Percentiles rank a stretch among this genome's conserved stretches.
phyloP scores from a whole-genome alignment of 1,140 invertebrate species.

The Drosophila novamexicana region DNA sequence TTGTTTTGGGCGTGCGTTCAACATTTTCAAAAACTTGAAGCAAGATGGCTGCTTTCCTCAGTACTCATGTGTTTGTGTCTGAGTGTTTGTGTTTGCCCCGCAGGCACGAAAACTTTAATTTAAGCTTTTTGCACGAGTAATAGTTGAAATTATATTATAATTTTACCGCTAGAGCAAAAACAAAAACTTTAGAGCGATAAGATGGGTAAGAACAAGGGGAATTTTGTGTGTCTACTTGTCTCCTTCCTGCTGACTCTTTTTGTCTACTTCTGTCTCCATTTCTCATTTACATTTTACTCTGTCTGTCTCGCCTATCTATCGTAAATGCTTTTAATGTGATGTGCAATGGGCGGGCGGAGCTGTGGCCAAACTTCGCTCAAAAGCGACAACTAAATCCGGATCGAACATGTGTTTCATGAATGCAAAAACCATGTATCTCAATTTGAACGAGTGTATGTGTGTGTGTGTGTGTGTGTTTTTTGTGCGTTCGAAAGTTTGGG shows the following conservation, averaged over 20 bases:
- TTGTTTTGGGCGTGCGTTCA: conserved; percentile 53
- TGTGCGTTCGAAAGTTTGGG: conserved; percentile 25
- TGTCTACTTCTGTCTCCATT: conserved; percentile 11
- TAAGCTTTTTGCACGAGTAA: conserved; percentile 73
- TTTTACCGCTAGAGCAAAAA: conserved; percentile 58
- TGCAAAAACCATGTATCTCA: conserved; percentile 70
- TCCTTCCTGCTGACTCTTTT: not conserved
- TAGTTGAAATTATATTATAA: conserved; percentile 78
- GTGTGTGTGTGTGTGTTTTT: conserved; percentile 16
- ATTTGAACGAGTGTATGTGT: conserved; percentile 9
- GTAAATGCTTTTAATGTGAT: conserved; percentile 71
- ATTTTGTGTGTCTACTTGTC: conserved; percentile 16
- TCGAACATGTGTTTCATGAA: conserved; percentile 65
- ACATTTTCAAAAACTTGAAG: conserved; percentile 71
- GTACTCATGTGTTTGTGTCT: conserved; percentile 13
- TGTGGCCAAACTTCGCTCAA: conserved; percentile 51
- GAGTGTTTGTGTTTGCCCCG: conserved; percentile 45
- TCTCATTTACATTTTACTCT: conserved; percentile 24
- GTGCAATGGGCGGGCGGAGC: conserved; percentile 51
- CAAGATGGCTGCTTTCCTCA: conserved; percentile 59
- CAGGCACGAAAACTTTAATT: conserved; percentile 77
- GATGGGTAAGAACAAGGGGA: conserved; percentile 22
- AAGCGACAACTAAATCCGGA: conserved; percentile 66
- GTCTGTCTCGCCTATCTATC: conserved; percentile 35
- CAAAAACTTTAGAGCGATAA: conserved; percentile 72